Base-by-base conservation (phyloP, 1,140 invertebrate genomes). In the Choristoneura fumiferana region DNA sequence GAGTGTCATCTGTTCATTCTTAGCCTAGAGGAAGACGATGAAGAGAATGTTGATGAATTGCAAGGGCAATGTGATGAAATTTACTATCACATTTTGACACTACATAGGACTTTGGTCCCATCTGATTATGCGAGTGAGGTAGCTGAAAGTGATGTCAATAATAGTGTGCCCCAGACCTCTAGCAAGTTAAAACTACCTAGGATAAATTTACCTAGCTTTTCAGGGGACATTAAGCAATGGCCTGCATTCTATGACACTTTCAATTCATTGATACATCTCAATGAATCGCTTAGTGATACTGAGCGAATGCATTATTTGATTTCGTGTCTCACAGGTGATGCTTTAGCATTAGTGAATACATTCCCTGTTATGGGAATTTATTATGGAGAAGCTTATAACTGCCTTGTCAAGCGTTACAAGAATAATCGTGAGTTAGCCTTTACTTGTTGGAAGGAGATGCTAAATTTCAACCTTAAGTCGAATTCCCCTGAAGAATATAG, bases 371-470 rank as follows among this genome's bases (percentile, higher is more conserved):
- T 57, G 0, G n/a, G 43, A 35, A 62, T 63, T 52, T 15, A 69
- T 52, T 69, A 72, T 35, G 8, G 6, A 6, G 56, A 57, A 12
- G 70, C 70, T 0, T 73, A 65, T 40, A 13, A 62, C 5, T 35
- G 64, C 0, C 57, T 70, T 8, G 43, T 14, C 1, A 35, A 38
- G 0, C 59, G 65, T 8, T 66, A 66, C 56, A 17, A 62, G 15
- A 52, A 45, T 55, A 72, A 65, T 12, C 64, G 70, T 4, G 63
- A 65, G 4, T 56, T 73, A 57, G 67, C 64, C 8, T 73, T 65
- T 34, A 67, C 69, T 5, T 72, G 69, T 55, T 72, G 69, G 66
- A 37, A 53, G 3, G 69, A 72, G 1, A 67, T 72, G 54, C 57
- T 72, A 43, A 58, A 67, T 53, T 49, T 69, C 17, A 55, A 56